Conservation (phyloP, 2,797 vertebrate species). For the Sphaeramia orbicularis region DNA sequence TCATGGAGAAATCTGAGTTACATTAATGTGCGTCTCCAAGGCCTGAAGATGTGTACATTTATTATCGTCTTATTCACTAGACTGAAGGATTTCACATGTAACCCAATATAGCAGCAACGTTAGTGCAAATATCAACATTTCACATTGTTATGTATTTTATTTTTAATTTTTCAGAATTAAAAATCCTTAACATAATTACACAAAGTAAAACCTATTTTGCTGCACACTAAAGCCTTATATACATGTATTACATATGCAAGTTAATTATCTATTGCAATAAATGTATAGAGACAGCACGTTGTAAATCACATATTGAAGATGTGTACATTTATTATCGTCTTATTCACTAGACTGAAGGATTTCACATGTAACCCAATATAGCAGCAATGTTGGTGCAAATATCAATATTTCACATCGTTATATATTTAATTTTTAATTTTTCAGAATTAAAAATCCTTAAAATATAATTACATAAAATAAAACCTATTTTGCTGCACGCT, state of each 20-base stretch:
- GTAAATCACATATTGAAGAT: background rate
- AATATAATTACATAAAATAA: background rate
- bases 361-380: no score
- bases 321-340: background rate
- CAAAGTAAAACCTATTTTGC: background rate
- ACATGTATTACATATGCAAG: background rate
- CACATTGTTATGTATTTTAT: background rate
- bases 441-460: no score
- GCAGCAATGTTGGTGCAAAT: no score
- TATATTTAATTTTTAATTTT: background rate
- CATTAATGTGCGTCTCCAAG: conserved; percentile 51
- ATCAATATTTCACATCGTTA: no score
- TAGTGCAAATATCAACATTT: no score
- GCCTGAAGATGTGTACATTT: background rate
- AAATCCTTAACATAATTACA: background rate
- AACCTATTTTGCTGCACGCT: background rate
- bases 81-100: no score
- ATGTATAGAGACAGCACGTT: no score
- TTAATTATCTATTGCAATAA: no score
- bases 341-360: no score
- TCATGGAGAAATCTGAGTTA: conserved; percentile 67
- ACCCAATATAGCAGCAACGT: no score
- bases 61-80: no score
- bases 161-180: background rate
- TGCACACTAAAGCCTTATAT: background rate